Percentiles rank a stretch among this genome's conserved stretches.
Conservation (phyloP, 2,797 vertebrate genomes). For the Amblyraja radiata region DNA sequence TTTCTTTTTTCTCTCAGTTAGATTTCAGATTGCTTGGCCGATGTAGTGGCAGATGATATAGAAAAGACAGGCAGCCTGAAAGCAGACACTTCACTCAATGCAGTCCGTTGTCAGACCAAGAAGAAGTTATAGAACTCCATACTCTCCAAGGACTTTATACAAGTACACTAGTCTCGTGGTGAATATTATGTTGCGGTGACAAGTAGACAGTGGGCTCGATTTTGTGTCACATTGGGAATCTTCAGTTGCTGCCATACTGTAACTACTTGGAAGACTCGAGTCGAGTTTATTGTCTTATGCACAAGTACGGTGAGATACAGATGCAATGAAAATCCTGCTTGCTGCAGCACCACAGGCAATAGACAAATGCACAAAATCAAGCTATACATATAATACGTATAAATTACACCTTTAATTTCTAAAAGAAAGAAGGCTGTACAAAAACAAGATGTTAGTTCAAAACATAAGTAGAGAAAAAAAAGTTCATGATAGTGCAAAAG, state of each 20-base stretch:
- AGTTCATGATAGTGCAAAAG: too few species aligned
- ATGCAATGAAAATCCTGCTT: too few species aligned
- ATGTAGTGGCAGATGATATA: not conserved
- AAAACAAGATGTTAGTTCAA: too few species aligned
- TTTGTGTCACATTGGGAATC: not conserved
- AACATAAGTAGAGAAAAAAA: too few species aligned
- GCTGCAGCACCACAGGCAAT: too few species aligned
- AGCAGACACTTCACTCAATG: too few species aligned
- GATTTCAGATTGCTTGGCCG: not conserved
- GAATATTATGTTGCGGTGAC: not conserved
- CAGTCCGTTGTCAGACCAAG: not conserved
- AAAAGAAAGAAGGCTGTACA: too few species aligned
- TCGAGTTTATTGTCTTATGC: not conserved
- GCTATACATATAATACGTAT: too few species aligned
- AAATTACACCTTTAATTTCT: too few species aligned
- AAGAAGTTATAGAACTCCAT: not conserved
- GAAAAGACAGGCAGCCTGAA: too few species aligned
- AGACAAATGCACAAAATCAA: too few species aligned
- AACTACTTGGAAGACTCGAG: not conserved
- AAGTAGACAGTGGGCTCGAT: not conserved
- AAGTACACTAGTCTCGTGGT: not conserved
- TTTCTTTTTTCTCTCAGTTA: not conserved
- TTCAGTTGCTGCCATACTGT: not conserved
- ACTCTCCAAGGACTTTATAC: not conserved
- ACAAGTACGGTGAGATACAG: too few species aligned